Evolutionary conservation across 2,888 invertebrate genomes (phyloP), one percentile per base, ranked within the genome.

Genomic region (Argyra leucocephala): DNA sequence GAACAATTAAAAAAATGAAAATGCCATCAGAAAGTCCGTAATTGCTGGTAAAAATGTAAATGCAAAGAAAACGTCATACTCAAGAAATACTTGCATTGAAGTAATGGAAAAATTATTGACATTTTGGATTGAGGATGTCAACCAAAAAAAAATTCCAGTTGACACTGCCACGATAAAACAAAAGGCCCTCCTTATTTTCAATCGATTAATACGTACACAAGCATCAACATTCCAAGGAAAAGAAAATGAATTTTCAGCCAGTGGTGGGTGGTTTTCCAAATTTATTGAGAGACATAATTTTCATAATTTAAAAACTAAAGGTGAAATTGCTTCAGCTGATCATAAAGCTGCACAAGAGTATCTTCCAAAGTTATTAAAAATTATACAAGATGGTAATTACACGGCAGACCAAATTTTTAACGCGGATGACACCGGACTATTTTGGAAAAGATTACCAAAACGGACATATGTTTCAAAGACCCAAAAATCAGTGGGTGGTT

Each of bases 361-460:
- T 65, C 65, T 63, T 23, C 15, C 59, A 67, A 68, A 67, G 64
- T 62, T 71, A 65, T 61, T 60, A 36, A 68, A 71, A 70, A 69
- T 72, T 63, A 72, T 73, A 65, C 66, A 68, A 61, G 69, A 69
- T 21, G 69, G 69, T 65, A 70, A 65, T 61, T 73, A 73, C 67
- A 67, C 22, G 58, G 65, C 72, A 22, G 69, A 73, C 63, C 73
- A 73, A 67, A 69, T 73, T 57, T 74, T 69, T 62, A 74, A 73
- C 69, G 72, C 71, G 1, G 72, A 72, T 62, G 73, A 73, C 68
- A 73, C 70, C 3, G 72, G 71, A 9, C 63, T 73, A 31, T 74
- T 70, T 69, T 72, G 71, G 73, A 75, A 72, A 68, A 71, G 70
- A 71, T 73, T 76, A 72, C 73, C 74, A 31, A 71, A 68, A 21